Conservation (phyloP, 2,888 invertebrate genomes). For the Mythimna ferrago region DNA sequence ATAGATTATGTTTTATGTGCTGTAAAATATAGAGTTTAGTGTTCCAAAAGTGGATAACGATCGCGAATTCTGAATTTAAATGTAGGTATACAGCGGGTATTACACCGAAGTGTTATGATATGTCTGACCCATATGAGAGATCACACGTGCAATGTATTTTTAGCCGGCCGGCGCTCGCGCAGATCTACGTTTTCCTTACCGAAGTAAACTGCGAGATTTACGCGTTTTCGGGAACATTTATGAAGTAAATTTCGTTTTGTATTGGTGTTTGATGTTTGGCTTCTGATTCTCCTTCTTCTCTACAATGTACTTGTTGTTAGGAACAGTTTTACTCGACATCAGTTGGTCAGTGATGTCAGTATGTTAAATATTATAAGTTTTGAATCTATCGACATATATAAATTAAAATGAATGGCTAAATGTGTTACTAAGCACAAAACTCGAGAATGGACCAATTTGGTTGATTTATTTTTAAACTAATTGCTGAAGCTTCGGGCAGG, state of each 20-base stretch:
- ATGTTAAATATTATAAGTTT: background rate
- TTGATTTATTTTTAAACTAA: no score
- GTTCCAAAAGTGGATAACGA: no score
- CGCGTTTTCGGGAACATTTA: conserved; percentile 38
- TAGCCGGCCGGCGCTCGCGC: conserved; percentile 55
- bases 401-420: no score
- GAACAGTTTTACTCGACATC: background rate
- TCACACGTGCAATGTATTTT: conserved; percentile 51
- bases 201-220: conserved; percentile 47
- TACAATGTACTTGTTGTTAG: background rate
- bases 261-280: conserved; percentile 31
- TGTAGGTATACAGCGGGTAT: background rate
- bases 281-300: background rate
- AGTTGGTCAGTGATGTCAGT: background rate
- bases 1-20: no score
- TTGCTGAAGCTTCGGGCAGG: no score
- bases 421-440: no score
- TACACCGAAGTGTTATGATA: conserved; percentile 44
- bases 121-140: conserved; percentile 59
- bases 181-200: conserved; percentile 63
- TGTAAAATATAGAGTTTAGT: no score
- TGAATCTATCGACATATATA: background rate
- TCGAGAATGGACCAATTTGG: no score
- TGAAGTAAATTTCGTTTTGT: conserved; percentile 32
- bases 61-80: background rate